Conservation (phyloP, 1,140 invertebrate genomes). For the Anadara kagoshimensis region DNA sequence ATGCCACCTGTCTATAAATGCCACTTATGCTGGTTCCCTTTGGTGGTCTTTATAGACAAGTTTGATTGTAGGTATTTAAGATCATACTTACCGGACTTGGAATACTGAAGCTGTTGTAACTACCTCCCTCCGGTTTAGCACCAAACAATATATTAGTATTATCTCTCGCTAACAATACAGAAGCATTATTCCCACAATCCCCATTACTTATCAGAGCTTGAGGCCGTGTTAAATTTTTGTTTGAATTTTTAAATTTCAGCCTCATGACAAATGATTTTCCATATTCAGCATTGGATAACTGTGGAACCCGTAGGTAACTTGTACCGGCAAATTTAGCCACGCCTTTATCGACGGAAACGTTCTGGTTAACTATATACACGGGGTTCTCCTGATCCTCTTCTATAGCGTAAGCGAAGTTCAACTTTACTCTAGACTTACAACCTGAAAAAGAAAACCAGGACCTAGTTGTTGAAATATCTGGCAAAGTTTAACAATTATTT, state of each 20-base stretch:
- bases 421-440: constrained; percentile 48
- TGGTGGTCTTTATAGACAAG: no score
- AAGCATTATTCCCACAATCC: constrained; percentile 53
- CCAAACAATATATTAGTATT: constrained; percentile 63
- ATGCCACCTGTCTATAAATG: no score
- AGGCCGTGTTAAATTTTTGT: constrained; percentile 13
- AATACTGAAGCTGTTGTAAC: constrained; percentile 38
- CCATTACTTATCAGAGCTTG: constrained; percentile 58
- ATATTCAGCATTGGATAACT: constrained; percentile 53
- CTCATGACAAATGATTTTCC: constrained; percentile 49
- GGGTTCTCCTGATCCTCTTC: constrained; percentile 45
- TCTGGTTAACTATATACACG: constrained; percentile 45
- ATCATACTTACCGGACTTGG: constrained; percentile 32
- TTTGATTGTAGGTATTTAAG: no score
- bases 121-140: constrained; percentile 31
- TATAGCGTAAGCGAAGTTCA: constrained; percentile 49
- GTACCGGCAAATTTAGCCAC: constrained; percentile 56
- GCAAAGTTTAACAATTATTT: no score
- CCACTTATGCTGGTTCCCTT: no score
- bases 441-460: constrained; percentile 16
- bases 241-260: constrained; percentile 41
- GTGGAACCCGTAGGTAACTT: constrained; percentile 48
- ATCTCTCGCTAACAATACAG: constrained; percentile 60
- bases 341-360: constrained; percentile 47
- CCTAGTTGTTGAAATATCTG: not conserved